Percentiles rank a stretch among this genome's conserved stretches.
phyloP scores from a whole-genome alignment of 2,113 vertebrate genomes.

The Diadophis punctatus region DNA sequence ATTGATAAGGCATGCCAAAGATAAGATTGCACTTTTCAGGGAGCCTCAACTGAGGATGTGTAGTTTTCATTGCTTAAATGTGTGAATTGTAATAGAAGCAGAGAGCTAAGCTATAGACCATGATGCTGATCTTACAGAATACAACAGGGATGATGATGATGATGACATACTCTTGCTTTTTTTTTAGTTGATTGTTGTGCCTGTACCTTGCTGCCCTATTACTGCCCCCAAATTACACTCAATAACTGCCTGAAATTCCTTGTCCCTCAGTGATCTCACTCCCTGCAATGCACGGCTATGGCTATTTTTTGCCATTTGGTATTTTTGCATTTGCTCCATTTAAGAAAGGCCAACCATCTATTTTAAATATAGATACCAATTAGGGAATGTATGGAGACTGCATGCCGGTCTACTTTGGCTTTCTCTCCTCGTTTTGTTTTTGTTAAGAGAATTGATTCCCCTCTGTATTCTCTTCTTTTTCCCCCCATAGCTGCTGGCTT shows the following conservation, averaged over 20 bases:
- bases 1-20: neutral
- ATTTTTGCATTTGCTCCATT: neutral
- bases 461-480: neutral
- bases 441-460: neutral
- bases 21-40: no score
- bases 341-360: neutral
- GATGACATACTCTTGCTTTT: neutral
- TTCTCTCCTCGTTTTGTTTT: neutral
- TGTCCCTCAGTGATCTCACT: neutral
- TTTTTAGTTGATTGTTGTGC: neutral
- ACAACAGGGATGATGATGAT: neutral
- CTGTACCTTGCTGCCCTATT: neutral
- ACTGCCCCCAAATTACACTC: neutral
- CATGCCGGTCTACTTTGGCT: neutral
- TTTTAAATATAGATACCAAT: neutral
- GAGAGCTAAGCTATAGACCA: neutral
- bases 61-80: neutral
- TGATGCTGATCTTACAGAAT: neutral
- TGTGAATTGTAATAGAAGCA: neutral
- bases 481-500: constrained; percentile 78
- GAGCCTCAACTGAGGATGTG: neutral
- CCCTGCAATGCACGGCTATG: neutral
- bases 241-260: neutral
- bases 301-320: neutral
- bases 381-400: neutral